Evolutionary conservation across 2,888 invertebrate species (phyloP).

Genomic region (Conomelus anceps): DNA sequence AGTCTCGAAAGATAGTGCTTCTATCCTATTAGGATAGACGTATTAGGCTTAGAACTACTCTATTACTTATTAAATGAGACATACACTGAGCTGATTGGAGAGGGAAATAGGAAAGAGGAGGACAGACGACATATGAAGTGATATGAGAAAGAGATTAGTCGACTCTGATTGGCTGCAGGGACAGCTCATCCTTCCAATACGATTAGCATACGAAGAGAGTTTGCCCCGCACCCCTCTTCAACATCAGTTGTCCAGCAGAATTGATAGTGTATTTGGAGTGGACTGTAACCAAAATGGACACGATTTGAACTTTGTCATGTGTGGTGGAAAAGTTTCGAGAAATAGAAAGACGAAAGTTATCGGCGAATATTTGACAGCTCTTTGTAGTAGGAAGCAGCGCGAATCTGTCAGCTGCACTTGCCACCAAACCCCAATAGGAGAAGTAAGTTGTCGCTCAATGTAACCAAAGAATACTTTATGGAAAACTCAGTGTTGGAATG

Average conservation of each 20-base stretch:
- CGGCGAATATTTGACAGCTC: background rate
- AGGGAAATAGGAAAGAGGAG: background rate
- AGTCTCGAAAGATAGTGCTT: too few species aligned
- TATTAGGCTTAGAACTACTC: too few species aligned
- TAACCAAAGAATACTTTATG: background rate
- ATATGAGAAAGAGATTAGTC: background rate
- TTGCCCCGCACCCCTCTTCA: background rate
- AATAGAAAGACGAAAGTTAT: background rate
- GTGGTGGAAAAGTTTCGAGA: background rate
- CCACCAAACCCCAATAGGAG: too few species aligned
- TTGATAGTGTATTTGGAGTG: background rate
- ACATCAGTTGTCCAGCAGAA: background rate
- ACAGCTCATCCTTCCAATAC: background rate
- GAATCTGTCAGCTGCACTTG: background rate
- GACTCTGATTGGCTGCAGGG: background rate
- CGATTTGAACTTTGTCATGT: background rate
- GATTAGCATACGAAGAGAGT: background rate
- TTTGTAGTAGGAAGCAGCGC: background rate
- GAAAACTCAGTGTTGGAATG: background rate
- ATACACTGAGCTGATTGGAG: background rate
- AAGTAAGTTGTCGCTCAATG: background rate
- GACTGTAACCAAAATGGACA: background rate
- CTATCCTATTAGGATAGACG: too few species aligned
- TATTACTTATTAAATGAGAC: background rate
- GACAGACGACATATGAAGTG: background rate